Base-by-base conservation (phyloP, 2,888 invertebrate species). In the Agrypnus murinus region DNA sequence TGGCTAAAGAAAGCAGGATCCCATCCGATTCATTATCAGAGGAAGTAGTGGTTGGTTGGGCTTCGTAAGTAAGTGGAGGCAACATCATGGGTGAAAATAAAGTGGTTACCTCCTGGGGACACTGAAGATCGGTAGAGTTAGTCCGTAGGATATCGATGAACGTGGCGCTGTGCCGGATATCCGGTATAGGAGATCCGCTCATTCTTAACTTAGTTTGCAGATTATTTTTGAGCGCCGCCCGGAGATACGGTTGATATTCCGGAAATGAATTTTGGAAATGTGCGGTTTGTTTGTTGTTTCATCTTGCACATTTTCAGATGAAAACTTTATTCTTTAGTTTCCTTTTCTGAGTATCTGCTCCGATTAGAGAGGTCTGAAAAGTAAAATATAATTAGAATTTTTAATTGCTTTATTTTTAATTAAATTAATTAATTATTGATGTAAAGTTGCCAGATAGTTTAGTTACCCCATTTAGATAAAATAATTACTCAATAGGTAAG, bases 111-210 rank as follows among this genome's bases (percentile, higher is more conserved):
- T 78, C 77, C 40, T 71, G 75, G 57, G 72, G 58, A 31, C 63
- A 59, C 50, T 67, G 59, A 45, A 71, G 62, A 55, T 76, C 78
- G 60, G 72, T 78, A 43, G 38, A 72, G 70, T 77, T 78, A 48
- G 73, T 73, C 46, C 74, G 71, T 34, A 73, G 66, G 58, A 77
- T 70, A 64, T 78, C 76, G 14, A 77, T 69, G 45, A 77, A 77
- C 48, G 75, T 73, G 68, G 74, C 75, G 57, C 73, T 73, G 57
- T 77, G 76, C 74, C 75, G 72, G 58, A 79, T 72, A 66, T 80
- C 78, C 53, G 78, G 74, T 53, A 76, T 72, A 7, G 77, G 76
- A 43, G 76, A 74, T 65, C 77, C 77, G 64, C 77, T 77, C 79
- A 80, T 78, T 69, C 65, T 77, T 75, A 72, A 66, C 58, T 68